Percentiles rank a stretch among this genome's conserved stretches.
Evolutionary conservation across 2,888 invertebrate species (phyloP).

Genomic region (Micoletzkya japonica): DNA sequence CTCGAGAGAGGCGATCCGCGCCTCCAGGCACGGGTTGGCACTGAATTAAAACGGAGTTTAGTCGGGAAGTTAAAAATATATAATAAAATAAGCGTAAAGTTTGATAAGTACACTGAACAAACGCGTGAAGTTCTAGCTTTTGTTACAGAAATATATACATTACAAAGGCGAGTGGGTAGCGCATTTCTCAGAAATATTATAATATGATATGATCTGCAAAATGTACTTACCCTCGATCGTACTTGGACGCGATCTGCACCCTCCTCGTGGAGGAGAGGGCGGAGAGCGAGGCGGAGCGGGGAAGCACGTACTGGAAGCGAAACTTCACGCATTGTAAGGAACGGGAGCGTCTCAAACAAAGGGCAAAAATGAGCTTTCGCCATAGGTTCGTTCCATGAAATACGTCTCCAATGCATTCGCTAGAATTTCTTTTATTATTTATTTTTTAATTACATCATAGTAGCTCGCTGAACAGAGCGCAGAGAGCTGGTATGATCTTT

Average conservation of each 20-base stretch:
- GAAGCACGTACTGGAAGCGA: slow-evolving; percentile 24
- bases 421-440: too few relatives aligned
- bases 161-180: neutral
- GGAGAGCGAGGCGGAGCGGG: slow-evolving; percentile 14
- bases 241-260: slow-evolving; percentile 13
- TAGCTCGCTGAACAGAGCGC: too few relatives aligned
- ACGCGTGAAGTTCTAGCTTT: neutral
- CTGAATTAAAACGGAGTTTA: neutral
- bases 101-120: neutral
- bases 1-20: slow-evolving; percentile 22
- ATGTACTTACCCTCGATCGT: slow-evolving; percentile 11
- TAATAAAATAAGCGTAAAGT: neutral
- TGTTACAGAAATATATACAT: neutral
- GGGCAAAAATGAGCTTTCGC: too few relatives aligned
- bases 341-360: too few relatives aligned
- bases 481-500: too few relatives aligned
- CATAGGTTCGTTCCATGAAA: too few relatives aligned
- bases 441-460: too few relatives aligned
- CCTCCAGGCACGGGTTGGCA: slow-evolving; percentile 13
- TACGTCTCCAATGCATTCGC: too few relatives aligned
- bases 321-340: too few relatives aligned
- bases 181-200: neutral
- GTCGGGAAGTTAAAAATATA: neutral
- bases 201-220: neutral
- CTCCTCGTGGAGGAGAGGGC: slow-evolving; percentile 6